phyloP scores from a whole-genome alignment of 2,113 vertebrate species.

The Phrynosoma blainvillii region DNA sequence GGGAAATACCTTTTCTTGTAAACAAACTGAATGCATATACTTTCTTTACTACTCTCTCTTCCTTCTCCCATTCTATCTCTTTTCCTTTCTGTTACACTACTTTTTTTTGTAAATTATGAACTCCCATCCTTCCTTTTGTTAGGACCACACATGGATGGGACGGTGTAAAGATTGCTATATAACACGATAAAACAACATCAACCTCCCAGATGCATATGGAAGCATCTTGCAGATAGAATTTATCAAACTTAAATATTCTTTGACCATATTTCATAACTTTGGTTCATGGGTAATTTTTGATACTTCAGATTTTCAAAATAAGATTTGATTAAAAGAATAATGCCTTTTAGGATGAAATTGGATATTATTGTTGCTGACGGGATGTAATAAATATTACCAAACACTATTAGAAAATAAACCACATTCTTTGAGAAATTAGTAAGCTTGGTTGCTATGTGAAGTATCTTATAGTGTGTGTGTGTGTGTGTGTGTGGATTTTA shows the following conservation, averaged over 20 bases:
- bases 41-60: not conserved
- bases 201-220: not conserved
- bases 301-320: not conserved
- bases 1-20: not conserved
- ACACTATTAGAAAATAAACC: slow-evolving; percentile 37
- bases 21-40: not conserved
- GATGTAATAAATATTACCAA: slow-evolving; percentile 39
- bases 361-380: slow-evolving; percentile 17
- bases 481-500: slow-evolving; percentile 24
- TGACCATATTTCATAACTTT: not conserved
- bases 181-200: not conserved
- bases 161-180: not conserved
- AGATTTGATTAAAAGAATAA: slow-evolving; percentile 21
- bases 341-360: slow-evolving; percentile 1
- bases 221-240: not conserved
- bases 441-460: slow-evolving; percentile 12
- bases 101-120: too few species aligned
- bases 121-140: not conserved
- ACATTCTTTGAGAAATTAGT: slow-evolving; percentile 39
- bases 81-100: too few species aligned
- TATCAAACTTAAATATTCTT: not conserved
- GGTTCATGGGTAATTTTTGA: not conserved
- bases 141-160: not conserved
- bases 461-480: not conserved
- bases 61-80: too few species aligned